Conservation (phyloP, 2,113 vertebrate species). For the Octodon degus region DNA sequence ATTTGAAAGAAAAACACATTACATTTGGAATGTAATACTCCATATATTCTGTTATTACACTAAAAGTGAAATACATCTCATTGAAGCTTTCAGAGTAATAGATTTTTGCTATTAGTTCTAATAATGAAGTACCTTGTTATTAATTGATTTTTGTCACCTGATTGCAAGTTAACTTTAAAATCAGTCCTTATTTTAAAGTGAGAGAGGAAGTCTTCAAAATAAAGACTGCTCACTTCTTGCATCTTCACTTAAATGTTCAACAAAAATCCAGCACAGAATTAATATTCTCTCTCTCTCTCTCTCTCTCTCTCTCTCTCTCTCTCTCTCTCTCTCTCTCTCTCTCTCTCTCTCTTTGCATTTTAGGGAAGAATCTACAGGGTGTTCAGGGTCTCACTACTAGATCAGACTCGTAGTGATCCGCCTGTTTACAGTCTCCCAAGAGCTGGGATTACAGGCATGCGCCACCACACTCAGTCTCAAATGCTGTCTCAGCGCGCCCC, state of each 20-base stretch:
- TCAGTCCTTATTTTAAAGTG: background rate
- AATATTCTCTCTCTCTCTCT: background rate
- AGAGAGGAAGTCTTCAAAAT: conserved; percentile 32
- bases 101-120: background rate
- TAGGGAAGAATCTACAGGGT: too few species aligned
- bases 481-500: too few species aligned
- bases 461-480: too few species aligned
- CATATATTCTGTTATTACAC: background rate
- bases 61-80: conserved; percentile 21
- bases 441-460: too few species aligned
- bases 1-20: conserved; percentile 2
- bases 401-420: too few species aligned
- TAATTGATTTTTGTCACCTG: background rate
- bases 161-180: background rate
- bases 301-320: too few species aligned
- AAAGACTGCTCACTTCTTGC: conserved; percentile 42
- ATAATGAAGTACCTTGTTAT: background rate
- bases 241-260: background rate
- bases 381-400: too few species aligned
- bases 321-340: too few species aligned
- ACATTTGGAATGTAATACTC: background rate
- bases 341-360: too few species aligned
- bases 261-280: conserved; percentile 48
- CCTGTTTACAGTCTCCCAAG: too few species aligned
- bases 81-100: background rate